Percentiles rank a stretch among this genome's conserved stretches.
These are phyloP conservation scores for Meles meles DNA, from an alignment of 2,113 vertebrate genomes.

Conservation along the genomic window DNA sequence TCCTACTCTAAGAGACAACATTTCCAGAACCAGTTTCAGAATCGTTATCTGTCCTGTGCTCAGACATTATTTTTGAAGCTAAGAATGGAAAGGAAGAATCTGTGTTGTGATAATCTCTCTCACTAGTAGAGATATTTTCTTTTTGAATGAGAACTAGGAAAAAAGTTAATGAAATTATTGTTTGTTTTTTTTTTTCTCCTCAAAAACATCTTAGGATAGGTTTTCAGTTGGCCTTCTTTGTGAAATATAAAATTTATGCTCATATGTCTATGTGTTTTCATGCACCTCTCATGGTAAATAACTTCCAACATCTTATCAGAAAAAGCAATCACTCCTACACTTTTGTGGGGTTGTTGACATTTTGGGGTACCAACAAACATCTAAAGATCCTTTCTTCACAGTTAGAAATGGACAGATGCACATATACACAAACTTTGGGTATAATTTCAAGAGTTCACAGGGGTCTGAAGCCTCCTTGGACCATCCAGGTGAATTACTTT, in stretches of 20 bases:
- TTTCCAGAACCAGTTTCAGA: neutral
- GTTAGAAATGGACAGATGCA: neutral
- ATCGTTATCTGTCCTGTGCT: neutral
- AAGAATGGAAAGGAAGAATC: neutral
- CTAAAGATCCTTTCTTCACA: neutral
- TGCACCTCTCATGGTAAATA: neutral
- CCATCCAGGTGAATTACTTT: neutral
- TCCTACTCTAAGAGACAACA: neutral
- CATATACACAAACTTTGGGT: neutral
- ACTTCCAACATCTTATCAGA: neutral
- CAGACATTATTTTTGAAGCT: neutral
- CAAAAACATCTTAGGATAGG: neutral
- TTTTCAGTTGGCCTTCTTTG: neutral
- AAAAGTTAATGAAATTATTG: neutral
- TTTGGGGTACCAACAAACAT: neutral
- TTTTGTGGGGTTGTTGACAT: neutral
- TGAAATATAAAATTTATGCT: neutral
- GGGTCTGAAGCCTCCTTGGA: neutral
- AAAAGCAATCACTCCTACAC: neutral
- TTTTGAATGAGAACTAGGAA: conserved; percentile 33
- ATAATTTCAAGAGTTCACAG: neutral
- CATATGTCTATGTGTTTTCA: neutral
- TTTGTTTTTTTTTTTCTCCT: neutral
- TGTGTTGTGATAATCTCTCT: neutral
- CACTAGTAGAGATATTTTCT: neutral